Percentiles rank a stretch among this genome's conserved stretches.
Evolutionary conservation across 92 coral and sea anemone genomes (phyloP).

Genomic region (Muricea muricata): DNA sequence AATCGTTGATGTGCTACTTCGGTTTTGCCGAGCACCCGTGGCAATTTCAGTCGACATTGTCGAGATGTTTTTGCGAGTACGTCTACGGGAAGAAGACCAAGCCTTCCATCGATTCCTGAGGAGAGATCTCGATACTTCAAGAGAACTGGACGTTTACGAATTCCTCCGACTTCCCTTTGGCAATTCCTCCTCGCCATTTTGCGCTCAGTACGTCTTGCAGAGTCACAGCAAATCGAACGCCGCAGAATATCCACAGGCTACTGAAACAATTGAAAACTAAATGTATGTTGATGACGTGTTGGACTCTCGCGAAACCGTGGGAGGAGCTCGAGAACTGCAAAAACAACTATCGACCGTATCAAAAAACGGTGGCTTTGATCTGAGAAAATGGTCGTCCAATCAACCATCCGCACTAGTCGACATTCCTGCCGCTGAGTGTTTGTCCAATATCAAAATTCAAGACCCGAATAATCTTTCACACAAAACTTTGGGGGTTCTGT

Average conservation of each 20-base stretch:
- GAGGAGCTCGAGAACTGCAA: slow-evolving; percentile 32
- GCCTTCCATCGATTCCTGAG: slow-evolving; percentile 44
- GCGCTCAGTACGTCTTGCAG: slow-evolving; percentile 56
- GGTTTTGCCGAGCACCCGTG: slow-evolving; percentile 48
- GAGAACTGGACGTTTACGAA: slow-evolving; percentile 42
- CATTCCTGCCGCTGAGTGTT: slow-evolving; percentile 28
- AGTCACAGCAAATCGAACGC: slow-evolving; percentile 48
- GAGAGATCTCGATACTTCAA: slow-evolving; percentile 55
- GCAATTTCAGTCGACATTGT: slow-evolving; percentile 43
- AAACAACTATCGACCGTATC: slow-evolving; percentile 49
- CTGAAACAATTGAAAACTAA: slow-evolving; percentile 48
- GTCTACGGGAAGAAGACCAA: slow-evolving; percentile 25
- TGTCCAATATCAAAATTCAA: not conserved
- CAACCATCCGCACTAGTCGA: slow-evolving; percentile 48
- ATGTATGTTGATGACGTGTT: slow-evolving; percentile 70
- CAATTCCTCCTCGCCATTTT: slow-evolving; percentile 53
- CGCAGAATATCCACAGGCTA: no score
- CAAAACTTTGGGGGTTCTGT: slow-evolving; percentile 55
- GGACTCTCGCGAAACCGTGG: slow-evolving; percentile 61
- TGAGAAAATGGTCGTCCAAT: slow-evolving; percentile 50
- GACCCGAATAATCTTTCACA: not conserved
- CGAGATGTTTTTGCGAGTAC: slow-evolving; percentile 60
- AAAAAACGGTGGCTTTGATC: slow-evolving; percentile 47
- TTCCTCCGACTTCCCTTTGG: slow-evolving; percentile 39
- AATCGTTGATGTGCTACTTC: slow-evolving; percentile 38